A percentile compares a stretch with the other conserved stretches of the same genome.
phyloP scores from a whole-genome alignment of 1,140 invertebrate genomes.

The Procambarus virginalis region DNA sequence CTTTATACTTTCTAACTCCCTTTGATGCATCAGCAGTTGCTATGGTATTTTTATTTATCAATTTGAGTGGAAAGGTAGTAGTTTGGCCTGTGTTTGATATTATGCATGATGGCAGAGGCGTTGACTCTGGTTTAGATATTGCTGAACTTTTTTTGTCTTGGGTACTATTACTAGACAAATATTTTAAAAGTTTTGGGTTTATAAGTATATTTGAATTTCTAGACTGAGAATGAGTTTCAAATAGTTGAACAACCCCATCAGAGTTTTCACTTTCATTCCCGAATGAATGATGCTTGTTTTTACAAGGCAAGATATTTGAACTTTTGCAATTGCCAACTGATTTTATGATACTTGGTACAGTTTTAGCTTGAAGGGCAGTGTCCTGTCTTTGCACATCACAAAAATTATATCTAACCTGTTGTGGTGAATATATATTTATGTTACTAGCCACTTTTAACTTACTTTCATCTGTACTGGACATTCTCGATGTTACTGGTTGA shows the following conservation, averaged over 20 bases:
- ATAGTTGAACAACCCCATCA: not conserved
- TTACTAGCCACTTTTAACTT: no score
- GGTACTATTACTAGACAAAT: constrained; percentile 20
- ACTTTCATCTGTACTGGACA: not conserved
- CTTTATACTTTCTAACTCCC: not conserved
- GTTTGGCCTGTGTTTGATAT: not conserved
- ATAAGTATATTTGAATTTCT: constrained; percentile 36
- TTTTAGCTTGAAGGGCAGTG: no score
- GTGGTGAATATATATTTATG: no score
- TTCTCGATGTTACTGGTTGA: not conserved
- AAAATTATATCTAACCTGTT: no score
- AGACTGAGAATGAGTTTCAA: not conserved
- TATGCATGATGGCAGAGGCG: not conserved
- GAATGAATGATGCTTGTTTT: not conserved
- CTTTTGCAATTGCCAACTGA: not conserved
- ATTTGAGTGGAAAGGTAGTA: not conserved
- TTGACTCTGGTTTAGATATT: not conserved
- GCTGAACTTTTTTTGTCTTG: not conserved
- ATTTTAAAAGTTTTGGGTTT: constrained; percentile 34
- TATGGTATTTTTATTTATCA: not conserved
- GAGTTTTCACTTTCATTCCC: not conserved
- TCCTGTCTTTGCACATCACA: no score
- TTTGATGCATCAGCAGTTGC: not conserved
- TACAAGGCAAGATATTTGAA: not conserved
- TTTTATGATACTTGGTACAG: no score